These are phyloP conservation scores for Dromas ardeola DNA, from an alignment of 2,113 vertebrate genomes.

Conservation along the genomic window DNA sequence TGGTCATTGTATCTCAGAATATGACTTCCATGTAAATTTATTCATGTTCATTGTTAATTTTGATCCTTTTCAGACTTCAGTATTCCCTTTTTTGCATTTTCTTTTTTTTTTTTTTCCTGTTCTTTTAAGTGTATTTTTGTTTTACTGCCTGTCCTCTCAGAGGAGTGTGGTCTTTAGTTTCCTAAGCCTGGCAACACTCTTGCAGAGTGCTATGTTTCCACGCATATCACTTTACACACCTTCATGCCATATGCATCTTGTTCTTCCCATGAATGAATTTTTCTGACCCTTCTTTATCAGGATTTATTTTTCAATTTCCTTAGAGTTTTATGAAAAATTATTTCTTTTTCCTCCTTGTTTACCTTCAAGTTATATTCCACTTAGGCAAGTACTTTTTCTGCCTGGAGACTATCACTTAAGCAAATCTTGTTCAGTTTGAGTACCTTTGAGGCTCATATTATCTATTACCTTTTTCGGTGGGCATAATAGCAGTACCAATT, in stretches of 20 bases:
- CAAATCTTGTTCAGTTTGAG: background rate
- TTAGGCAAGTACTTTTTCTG: background rate
- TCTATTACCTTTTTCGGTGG: background rate
- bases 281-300: background rate
- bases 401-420: background rate
- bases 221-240: fast-evolving
- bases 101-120: background rate
- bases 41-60: background rate
- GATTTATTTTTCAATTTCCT: background rate
- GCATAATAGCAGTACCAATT: background rate
- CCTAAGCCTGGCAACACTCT: background rate
- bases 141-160: background rate
- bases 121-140: background rate
- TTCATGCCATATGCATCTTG: background rate
- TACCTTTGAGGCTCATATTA: background rate
- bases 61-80: background rate
- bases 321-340: background rate
- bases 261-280: background rate
- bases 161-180: background rate
- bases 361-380: background rate
- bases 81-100: background rate
- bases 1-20: background rate
- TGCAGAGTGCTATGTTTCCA: background rate
- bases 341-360: background rate
- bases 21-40: background rate